Percentiles rank a stretch among this genome's conserved stretches.
Conservation (phyloP, 2,888 invertebrate genomes). For the Actias luna region DNA sequence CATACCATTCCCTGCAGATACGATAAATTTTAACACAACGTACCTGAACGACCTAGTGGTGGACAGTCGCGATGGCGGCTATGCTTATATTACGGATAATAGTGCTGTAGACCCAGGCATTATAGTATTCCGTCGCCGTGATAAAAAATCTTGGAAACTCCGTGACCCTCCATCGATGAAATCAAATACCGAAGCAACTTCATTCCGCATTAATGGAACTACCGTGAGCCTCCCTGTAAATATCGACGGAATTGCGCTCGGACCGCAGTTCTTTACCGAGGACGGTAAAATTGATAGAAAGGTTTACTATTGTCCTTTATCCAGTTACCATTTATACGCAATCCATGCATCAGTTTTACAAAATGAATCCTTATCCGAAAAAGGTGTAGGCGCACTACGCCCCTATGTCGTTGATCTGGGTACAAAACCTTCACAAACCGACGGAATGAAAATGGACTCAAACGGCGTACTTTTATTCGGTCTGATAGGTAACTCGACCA, state of each 20-base stretch:
- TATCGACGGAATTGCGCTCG: conserved; percentile 87
- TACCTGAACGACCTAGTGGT: conserved; percentile 88
- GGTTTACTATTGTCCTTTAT: conserved; percentile 86
- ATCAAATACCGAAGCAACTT: conserved; percentile 79
- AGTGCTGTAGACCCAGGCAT: conserved; percentile 86
- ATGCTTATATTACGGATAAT: conserved; percentile 88
- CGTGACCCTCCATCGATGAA: conserved; percentile 84
- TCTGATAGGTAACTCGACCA: conserved; percentile 84
- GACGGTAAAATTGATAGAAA: conserved; percentile 66
- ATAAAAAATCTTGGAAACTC: conserved; percentile 87
- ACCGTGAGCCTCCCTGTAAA: conserved; percentile 81
- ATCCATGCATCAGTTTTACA: conserved; percentile 83
- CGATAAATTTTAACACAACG: conserved; percentile 80
- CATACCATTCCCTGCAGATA: conserved; percentile 83
- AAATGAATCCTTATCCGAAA: conserved; percentile 70
- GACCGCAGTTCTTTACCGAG: conserved; percentile 77
- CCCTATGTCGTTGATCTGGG: conserved; percentile 83
- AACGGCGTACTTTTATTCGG: conserved; percentile 86
- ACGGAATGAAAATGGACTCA: conserved; percentile 89
- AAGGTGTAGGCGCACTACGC: conserved; percentile 57
- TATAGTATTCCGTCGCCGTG: conserved; percentile 85
- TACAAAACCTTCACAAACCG: conserved; percentile 84
- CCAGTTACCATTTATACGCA: conserved; percentile 85
- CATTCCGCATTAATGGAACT: conserved; percentile 83
- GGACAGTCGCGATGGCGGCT: conserved; percentile 85